A percentile compares a stretch with the other conserved stretches of the same genome.
phyloP scores from a whole-genome alignment of 2,797 vertebrate species.

The Hemitrygon akajei region DNA sequence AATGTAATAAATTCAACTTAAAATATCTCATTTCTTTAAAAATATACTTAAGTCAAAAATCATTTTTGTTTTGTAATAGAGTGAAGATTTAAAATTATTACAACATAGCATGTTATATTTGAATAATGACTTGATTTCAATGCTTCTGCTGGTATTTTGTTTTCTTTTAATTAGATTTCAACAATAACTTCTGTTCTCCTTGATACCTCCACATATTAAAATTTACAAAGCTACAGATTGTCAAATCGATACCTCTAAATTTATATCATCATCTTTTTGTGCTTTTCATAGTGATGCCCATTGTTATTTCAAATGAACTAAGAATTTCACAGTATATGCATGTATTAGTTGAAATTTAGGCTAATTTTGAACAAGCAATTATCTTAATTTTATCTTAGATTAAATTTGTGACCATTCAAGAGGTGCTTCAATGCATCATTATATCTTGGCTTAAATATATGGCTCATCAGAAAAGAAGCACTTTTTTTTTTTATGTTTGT shows the following conservation, averaged over 20 bases:
- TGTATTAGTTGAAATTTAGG: not conserved
- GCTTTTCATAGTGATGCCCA: not conserved
- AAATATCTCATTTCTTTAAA: too few species aligned
- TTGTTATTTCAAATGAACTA: not conserved
- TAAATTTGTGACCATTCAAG: not conserved
- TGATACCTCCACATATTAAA: not conserved
- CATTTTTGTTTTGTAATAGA: too few species aligned
- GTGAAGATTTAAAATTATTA: not conserved
- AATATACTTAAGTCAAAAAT: too few species aligned
- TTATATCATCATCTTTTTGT: not conserved
- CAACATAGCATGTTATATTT: not conserved
- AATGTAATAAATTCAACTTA: too few species aligned
- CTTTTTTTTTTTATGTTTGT: not conserved
- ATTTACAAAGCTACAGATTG: not conserved
- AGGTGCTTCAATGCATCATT: not conserved
- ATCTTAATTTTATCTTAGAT: not conserved
- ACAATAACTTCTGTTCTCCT: not conserved
- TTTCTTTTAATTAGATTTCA: not conserved
- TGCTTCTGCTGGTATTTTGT: not conserved
- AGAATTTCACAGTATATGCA: not conserved
- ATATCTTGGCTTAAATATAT: not conserved
- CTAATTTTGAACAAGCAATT: not conserved
- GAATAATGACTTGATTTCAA: not conserved
- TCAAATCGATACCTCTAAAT: not conserved
- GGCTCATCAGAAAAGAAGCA: not conserved